phyloP scores from a whole-genome alignment of 2,888 invertebrate species.

The Boloria selene region DNA sequence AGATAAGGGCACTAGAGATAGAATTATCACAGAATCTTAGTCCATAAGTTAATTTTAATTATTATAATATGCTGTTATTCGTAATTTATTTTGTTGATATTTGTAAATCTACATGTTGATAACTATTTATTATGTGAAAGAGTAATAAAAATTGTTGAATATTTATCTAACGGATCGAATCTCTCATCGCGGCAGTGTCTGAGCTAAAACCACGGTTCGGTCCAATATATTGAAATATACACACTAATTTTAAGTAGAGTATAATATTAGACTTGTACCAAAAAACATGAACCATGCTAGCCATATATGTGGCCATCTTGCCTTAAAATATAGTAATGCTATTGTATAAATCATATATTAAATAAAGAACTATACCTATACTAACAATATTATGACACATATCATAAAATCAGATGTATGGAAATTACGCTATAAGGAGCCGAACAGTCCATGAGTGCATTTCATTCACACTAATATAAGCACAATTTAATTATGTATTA shows the following conservation, averaged over 20 bases:
- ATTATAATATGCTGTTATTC: conserved; percentile 81
- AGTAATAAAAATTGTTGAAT: conserved; percentile 78
- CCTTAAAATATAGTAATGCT: conserved; percentile 57
- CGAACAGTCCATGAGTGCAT: conserved; percentile 77
- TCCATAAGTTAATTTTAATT: conserved; percentile 66
- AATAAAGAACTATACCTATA: conserved; percentile 38
- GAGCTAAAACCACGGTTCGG: conserved; percentile 60
- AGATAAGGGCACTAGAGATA: conserved; percentile 70
- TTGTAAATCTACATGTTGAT: conserved; percentile 82
- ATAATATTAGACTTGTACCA: conserved; percentile 63
- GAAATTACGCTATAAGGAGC: conserved; percentile 52
- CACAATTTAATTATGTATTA: conserved; percentile 73
- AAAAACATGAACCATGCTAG: conserved; percentile 64
- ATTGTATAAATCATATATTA: conserved; percentile 51
- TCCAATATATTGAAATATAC: conserved; percentile 74
- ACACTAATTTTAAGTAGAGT: conserved; percentile 68
- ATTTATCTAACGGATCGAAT: conserved; percentile 71
- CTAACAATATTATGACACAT: conserved; percentile 56
- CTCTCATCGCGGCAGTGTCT: conserved; percentile 53
- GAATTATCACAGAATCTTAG: conserved; percentile 66
- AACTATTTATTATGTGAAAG: conserved; percentile 81
- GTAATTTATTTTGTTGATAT: conserved; percentile 83
- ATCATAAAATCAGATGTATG: conserved; percentile 56
- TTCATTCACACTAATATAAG: conserved; percentile 76
- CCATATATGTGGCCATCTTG: conserved; percentile 80